Evolutionary conservation across 92 coral and sea anemone genomes (phyloP).

Genomic region (Epizoanthus illoricatus): DNA sequence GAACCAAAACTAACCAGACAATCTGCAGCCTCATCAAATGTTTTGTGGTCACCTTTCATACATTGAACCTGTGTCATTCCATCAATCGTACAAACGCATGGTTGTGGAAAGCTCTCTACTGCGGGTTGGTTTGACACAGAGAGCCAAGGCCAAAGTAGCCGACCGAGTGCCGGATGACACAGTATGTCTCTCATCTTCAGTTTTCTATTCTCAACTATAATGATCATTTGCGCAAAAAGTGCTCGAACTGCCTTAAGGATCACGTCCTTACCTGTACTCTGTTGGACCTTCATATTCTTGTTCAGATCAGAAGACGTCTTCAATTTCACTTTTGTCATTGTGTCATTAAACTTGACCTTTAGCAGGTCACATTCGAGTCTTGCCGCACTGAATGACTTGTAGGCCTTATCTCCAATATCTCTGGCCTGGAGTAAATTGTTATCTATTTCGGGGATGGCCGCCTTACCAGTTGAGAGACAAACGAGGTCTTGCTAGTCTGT

Average conservation of each 20-base stretch:
- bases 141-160: background rate
- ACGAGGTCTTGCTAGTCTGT: background rate
- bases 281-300: background rate
- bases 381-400: background rate
- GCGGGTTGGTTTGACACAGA: background rate
- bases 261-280: too few relatives aligned
- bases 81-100: background rate
- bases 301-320: background rate
- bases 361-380: background rate
- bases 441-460: background rate
- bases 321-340: background rate
- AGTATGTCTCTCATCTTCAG: background rate
- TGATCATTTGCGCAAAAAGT: too few relatives aligned
- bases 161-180: background rate
- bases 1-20: background rate
- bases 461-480: background rate
- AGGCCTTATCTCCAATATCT: too few relatives aligned
- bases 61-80: too few relatives aligned
- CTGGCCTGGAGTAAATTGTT: background rate
- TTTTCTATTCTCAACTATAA: too few relatives aligned
- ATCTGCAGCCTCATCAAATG: too few relatives aligned
- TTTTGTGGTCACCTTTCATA: too few relatives aligned
- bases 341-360: background rate
- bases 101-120: background rate
- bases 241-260: too few relatives aligned